A percentile compares a stretch with the other conserved stretches of the same genome.
These are phyloP conservation scores for Bombyx mandarina DNA, from an alignment of 1,140 invertebrate genomes.

Conservation along the genomic window DNA sequence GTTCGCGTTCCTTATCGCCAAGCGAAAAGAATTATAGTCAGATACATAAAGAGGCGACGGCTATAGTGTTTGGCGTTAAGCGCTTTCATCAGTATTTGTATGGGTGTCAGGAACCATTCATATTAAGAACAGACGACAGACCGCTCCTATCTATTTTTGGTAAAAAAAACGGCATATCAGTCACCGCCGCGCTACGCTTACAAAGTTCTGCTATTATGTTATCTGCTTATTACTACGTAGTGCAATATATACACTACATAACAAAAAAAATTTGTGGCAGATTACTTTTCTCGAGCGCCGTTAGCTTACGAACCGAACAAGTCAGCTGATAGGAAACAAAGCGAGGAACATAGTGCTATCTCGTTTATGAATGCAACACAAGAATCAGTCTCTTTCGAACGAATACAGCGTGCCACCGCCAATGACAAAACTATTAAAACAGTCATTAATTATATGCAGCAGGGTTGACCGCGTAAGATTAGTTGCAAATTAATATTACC, in stretches of 20 bases:
- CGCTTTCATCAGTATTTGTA: slow-evolving; percentile 46
- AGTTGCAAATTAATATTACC: slow-evolving; percentile 19
- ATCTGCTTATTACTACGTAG: slow-evolving; percentile 18
- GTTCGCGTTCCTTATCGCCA: slow-evolving; percentile 40
- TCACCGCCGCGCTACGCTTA: slow-evolving; percentile 9
- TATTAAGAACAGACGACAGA: slow-evolving; percentile 13
- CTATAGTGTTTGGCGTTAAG: slow-evolving; percentile 51
- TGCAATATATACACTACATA: slow-evolving; percentile 10
- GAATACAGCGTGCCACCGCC: slow-evolving; percentile 1
- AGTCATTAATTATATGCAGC: slow-evolving; percentile 20
- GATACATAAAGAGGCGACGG: slow-evolving; percentile 58
- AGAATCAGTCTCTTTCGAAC: slow-evolving; percentile 6
- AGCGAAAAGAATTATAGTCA: slow-evolving; percentile 56
- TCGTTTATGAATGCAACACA: too few relatives aligned
- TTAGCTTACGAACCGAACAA: too few relatives aligned
- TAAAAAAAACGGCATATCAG: slow-evolving; percentile 9
- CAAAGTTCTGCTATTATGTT: slow-evolving; percentile 15
- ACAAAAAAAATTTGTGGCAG: neutral
- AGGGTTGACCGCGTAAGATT: slow-evolving; percentile 27
- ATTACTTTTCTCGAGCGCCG: too few relatives aligned
- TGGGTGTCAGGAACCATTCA: slow-evolving; percentile 18
- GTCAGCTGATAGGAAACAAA: too few relatives aligned
- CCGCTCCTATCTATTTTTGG: slow-evolving; percentile 14
- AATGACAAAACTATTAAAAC: slow-evolving; percentile 14
- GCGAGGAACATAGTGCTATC: too few relatives aligned